Base-by-base conservation (phyloP, 2,888 invertebrate species). In the Agrochola lota region DNA sequence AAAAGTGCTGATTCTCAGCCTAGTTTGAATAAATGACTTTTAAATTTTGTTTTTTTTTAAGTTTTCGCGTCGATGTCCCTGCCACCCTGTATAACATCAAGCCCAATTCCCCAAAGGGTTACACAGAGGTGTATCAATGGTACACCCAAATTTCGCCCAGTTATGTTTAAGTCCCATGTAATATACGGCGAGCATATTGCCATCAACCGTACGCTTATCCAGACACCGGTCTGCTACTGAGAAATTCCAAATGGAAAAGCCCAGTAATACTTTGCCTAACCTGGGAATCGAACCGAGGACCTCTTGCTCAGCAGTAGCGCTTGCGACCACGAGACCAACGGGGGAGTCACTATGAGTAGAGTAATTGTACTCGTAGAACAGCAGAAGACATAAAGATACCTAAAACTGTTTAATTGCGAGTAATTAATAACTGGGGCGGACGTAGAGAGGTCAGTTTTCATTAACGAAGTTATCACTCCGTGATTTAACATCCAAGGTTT, bases 391-490 rank as follows among this genome's bases (percentile, higher is more conserved):
- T 77, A 78, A 84, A 30, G 68, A 73, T 40, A 60, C 11, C 60
- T 12, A 80, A 66, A 17, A 77, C 43, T 40, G 74, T 77, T 78
- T 85, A 82, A 82, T 88, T 88, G 80, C 79, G 87, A 89, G 88
- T 90, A 91, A 93, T 93, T 91, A 91, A 88, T 90, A 95, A 92
- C 91, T 95, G 88, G 93, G 94, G 94, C 95, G 95, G 96, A 95
- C 93, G 94, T 93, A 91, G 93, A 93, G 93, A 95, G 96, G 96
- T 94, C 95, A 94, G 90, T 93, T 93, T 93, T 94, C 94, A 95
- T 95, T 94, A 94, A 93, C 94, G 91, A 90, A 92, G 92, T 94
- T 95, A 95, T 94, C 94, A 92, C 90, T 91, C 85, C 91, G 93
- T 93, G 93, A 94, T 93, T 94, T 91, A 91, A 86, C 91, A 85